Evolutionary conservation across 2,888 invertebrate species (phyloP), one percentile per base, ranked within the genome.

Genomic region (Crepidodera aurea): DNA sequence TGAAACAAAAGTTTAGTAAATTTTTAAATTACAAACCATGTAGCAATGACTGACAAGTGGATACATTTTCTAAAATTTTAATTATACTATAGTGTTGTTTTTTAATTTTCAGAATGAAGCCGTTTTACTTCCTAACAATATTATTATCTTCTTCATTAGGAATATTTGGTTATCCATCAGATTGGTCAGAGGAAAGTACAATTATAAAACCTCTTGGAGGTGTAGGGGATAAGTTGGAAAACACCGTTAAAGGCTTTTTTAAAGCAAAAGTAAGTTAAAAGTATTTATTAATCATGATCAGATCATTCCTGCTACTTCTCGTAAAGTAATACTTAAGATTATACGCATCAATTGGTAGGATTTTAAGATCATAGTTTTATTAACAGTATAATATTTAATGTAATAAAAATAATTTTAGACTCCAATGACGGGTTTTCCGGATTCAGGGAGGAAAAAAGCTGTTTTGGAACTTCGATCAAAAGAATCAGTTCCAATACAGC

Each of bases 391-490:
- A 2, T 5, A 12, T 13, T 54, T 42, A 19, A 22, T 37, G 13
- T 2, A 13, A 4, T 37, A n/a, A 22, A 13, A 1, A 10, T n/a
- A 12, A 48, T 48, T 29, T 15, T 29, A 48, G 12, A 51, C 61
- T 18, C 69, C 73, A 1, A 44, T 69, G 22, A 13, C 2, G 6
- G 15, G 13, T 27, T 77, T 76, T 62, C 77, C 77, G 4, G 73
- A 75, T 55, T 76, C 76, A 27, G 80, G 81, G 2, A 70, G 79
- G 40, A 74, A 75, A 59, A 56, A 71, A 13, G 77, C 80, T 0
- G 69, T 77, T 5, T 54, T 76, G 5, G 80, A 79, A 65, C 64
- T 64, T 5, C 60, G 65, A 27, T 12, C 57, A 0, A 66, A 67
- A 34, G 80, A 80, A 67, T 68, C 74, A 3, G 39, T 74, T 25